Base-by-base conservation (phyloP, 2,797 vertebrate genomes). In the Acipenser transmontanus region DNA sequence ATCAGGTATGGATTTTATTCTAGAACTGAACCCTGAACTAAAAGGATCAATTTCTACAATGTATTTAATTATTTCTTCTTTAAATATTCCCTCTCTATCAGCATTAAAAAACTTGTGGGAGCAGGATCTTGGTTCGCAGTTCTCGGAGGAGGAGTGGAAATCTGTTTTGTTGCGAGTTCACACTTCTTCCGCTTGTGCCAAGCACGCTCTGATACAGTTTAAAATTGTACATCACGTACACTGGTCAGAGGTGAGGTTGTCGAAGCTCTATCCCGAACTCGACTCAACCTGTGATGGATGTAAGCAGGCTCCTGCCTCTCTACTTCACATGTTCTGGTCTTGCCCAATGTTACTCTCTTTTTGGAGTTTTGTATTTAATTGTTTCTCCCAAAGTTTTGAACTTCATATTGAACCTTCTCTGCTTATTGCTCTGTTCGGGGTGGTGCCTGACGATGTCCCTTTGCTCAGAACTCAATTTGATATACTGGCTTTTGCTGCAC, bases 281-380 rank as follows among this genome's bases (percentile, higher is more conserved):
- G 20, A 66, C 0, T 20, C 61, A 8, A 68, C 10, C 7, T 66
- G 64, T 66, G 70, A 69, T 17, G 1, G 11, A 63, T 69, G 67
- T 8, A 69, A 12, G 8, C 63, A 69, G 20, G n/a, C n/a, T n/a
- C 49, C 59, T 6, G 47, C 63, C 8, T 59, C 50, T 6, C 59
- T 71, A n/a, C 10, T 59, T 7, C 66, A 69, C 10, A 68, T 67
- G 64, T 63, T 63, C 13, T 69, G 17, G 17, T 17, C 17, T 17
- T 1, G 1, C 17, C 17, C 17, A 17, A 17, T 17, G 17, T 17
- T 17, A 17, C 1, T 17, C 1, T 17, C 14, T 17, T 17, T 17
- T 17, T 17, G 60, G 48, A 13, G 62, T 17, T 61, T 1, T 47
- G 56, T 67, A 59, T 65, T 71, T 65, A 51, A 68, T 77, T 47